A percentile compares a stretch with the other conserved stretches of the same genome.
Conservation (phyloP, 2,888 invertebrate genomes). For the Trisateles emortualis region DNA sequence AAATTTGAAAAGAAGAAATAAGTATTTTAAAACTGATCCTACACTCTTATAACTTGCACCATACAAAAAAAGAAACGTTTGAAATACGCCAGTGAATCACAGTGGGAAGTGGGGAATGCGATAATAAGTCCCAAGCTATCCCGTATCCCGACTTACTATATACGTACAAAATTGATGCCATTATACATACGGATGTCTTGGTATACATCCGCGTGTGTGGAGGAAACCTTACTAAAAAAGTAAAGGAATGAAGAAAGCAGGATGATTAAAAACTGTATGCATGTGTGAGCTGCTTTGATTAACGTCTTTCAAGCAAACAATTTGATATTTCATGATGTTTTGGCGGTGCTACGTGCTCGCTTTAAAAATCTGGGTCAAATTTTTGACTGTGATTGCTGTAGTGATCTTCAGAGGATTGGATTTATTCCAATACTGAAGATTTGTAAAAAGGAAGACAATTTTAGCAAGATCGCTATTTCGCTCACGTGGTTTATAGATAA, state of each 20-base stretch:
- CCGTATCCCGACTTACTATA: slow-evolving; percentile 52
- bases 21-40: too few relatives aligned
- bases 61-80: slow-evolving; percentile 65
- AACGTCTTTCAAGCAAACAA: slow-evolving; percentile 8
- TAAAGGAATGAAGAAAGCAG: slow-evolving; percentile 18
- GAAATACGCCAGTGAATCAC: slow-evolving; percentile 80
- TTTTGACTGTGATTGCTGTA: too few relatives aligned
- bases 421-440: too few relatives aligned
- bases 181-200: slow-evolving; percentile 9
- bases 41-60: slow-evolving; percentile 38
- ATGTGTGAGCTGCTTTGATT: slow-evolving; percentile 12
- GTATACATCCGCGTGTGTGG: slow-evolving; percentile 1
- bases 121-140: slow-evolving; percentile 76
- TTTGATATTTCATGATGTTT: neutral
- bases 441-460: too few relatives aligned
- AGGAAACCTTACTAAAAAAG: slow-evolving; percentile 24
- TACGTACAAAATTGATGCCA: slow-evolving; percentile 27
- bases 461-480: too few relatives aligned
- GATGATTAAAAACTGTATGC: slow-evolving; percentile 29
- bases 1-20: too few relatives aligned
- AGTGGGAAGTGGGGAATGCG: slow-evolving; percentile 73
- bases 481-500: too few relatives aligned
- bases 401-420: too few relatives aligned
- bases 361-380: too few relatives aligned
- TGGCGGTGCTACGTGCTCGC: too few relatives aligned